Base-by-base conservation (phyloP, 92 coral and sea anemone genomes). In the Siderastrea siderea region DNA sequence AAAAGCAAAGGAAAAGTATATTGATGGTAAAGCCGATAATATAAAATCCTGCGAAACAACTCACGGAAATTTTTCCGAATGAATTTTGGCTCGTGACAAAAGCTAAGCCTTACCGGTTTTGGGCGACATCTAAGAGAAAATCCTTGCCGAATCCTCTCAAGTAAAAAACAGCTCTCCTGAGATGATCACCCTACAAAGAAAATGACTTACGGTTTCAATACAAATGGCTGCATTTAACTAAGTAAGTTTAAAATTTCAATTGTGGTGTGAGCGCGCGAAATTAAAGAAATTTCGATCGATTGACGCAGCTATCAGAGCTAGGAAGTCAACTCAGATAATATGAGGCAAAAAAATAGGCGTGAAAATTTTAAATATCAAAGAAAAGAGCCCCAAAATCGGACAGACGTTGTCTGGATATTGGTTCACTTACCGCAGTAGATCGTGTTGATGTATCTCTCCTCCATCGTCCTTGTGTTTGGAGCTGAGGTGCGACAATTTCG, bases 131-230 rank as follows among this genome's bases (percentile, higher is more conserved):
- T 67, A 95, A 84, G 52, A 86, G 26, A 50, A 90, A 93, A 2
- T 78, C 84, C 80, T 77, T 87, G 62, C 93, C 93, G n/a, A 84
- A 82, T 17, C 94, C 96, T 17, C 77, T 81, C 45, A 95, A 66
- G 13, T 69, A 78, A 79, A 95, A 68, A 19, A 88, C 74, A 47
- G 91, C 83, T 43, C 74, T 78, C 26, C 89, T 87, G 16, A 71
- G 59, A 69, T 90, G 94, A 44, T 91, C 89, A 47, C 83, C 90
- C 98, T 95, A 51, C 13, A 75, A 66, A 45, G 26, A 70, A 55
- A 64, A 53, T 71, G 12, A 71, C 3, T 50, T 38, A 52, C 7
- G 11, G 4, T n/a, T 68, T 4, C 26, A 3, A 13, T 17, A 74
- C 4, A 9, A 14, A 50, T 19, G 43, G 1, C 9, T 43, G 44